Percentiles rank a stretch among this genome's conserved stretches.
phyloP scores from a whole-genome alignment of 2,888 invertebrate genomes.

The Chouioia cunea region DNA sequence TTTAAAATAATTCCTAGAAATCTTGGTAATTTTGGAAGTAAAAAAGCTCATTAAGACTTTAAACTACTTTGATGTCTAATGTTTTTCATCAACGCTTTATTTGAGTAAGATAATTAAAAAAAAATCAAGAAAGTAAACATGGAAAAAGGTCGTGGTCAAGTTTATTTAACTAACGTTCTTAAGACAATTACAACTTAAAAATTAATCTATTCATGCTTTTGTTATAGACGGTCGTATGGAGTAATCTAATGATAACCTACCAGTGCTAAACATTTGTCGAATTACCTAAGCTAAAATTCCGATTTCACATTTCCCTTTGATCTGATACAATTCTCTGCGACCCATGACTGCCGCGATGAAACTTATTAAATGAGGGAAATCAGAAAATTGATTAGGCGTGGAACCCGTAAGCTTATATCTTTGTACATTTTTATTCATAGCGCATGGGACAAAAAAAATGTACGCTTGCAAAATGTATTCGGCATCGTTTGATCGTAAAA shows the following conservation, averaged over 20 bases:
- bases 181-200: constrained; percentile 65
- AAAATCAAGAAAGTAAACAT: constrained; percentile 54
- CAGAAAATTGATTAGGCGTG: not conserved
- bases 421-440: constrained; percentile 10
- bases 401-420: too few relatives aligned
- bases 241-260: constrained; percentile 61
- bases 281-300: constrained; percentile 41
- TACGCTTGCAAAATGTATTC: not conserved
- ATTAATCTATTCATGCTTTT: constrained; percentile 49
- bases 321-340: constrained; percentile 32
- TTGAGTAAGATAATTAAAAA: constrained; percentile 18
- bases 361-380: not conserved
- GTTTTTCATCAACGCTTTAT: not conserved
- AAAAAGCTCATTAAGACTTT: too few relatives aligned
- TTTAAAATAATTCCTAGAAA: too few relatives aligned
- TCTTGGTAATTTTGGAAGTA: too few relatives aligned
- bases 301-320: constrained; percentile 36
- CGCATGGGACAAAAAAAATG: constrained; percentile 2
- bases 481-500: not conserved
- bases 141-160: constrained; percentile 64
- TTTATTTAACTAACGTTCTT: constrained; percentile 66
- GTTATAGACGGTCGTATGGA: constrained; percentile 39
- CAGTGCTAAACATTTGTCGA: constrained; percentile 53
- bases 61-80: too few relatives aligned
- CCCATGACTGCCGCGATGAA: constrained; percentile 2